Conservation (phyloP, 2,888 invertebrate species). For the Noctua comes region DNA sequence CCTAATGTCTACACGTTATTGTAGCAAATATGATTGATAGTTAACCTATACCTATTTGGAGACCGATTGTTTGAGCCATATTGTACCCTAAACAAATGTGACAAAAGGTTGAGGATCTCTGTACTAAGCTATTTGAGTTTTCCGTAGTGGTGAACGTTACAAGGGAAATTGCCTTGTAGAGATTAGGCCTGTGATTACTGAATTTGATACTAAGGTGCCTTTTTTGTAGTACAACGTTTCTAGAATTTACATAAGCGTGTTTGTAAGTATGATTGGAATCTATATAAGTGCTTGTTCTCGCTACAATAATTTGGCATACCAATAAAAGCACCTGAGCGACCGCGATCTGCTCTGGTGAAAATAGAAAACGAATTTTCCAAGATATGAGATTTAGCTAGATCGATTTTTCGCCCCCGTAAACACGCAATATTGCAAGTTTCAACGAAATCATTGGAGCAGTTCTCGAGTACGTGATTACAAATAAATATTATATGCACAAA, state of each 20-base stretch:
- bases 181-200: constrained; percentile 15
- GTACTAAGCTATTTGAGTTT: constrained; percentile 1
- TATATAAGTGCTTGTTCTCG: not conserved
- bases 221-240: not conserved
- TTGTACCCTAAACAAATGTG: constrained; percentile 12
- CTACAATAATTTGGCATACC: not conserved
- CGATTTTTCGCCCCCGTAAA: no score
- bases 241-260: not conserved
- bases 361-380: no score
- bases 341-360: no score
- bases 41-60: not conserved
- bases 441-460: no score
- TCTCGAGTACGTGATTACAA: no score
- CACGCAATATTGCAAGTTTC: no score
- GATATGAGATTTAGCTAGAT: no score
- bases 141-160: constrained; percentile 3
- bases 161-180: constrained; percentile 13
- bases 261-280: not conserved
- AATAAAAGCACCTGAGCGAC: no score
- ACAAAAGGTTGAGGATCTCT: constrained; percentile 33
- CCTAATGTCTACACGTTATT: not conserved
- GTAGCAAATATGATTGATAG: constrained; percentile 26
- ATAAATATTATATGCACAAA: no score
- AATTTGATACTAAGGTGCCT: not conserved
- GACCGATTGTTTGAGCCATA: not conserved